phyloP scores from a whole-genome alignment of 2,113 vertebrate genomes.

The Istiophorus platypterus region DNA sequence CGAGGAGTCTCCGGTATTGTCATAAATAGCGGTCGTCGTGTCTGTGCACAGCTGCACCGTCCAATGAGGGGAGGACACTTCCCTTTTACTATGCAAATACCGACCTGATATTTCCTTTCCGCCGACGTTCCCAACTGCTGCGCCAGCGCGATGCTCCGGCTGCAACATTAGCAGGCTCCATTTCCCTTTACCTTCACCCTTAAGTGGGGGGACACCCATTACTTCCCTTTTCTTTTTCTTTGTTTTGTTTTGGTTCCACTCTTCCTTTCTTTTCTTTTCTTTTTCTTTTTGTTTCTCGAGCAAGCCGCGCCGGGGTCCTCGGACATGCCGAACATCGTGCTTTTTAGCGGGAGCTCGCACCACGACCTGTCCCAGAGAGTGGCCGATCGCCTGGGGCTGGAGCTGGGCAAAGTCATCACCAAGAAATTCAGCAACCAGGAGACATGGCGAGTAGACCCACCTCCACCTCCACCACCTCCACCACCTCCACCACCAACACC shows the following conservation, averaged over 20 bases:
- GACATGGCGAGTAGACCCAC: conserved; percentile 85
- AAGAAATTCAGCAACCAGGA: conserved; percentile 96
- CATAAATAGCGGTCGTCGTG: neutral
- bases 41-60: neutral
- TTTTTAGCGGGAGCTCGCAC: conserved; percentile 88
- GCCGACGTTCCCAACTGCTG: conserved; percentile 12
- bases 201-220: conserved; percentile 37
- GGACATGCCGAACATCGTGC: conserved; percentile 86
- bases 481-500: no score
- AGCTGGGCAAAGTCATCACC: conserved; percentile 92
- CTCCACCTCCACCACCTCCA: no score
- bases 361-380: conserved; percentile 87
- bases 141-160: conserved; percentile 63
- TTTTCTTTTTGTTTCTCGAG: neutral
- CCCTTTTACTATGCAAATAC: conserved; percentile 33
- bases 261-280: neutral
- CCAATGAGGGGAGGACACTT: conserved; percentile 65
- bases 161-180: conserved; percentile 50
- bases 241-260: no score
- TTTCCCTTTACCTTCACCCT: conserved; percentile 31
- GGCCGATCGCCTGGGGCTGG: conserved; percentile 85
- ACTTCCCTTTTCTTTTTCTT: neutral
- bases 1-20: no score
- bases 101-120: conserved; percentile 52
- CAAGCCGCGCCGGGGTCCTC: neutral